These are phyloP conservation scores for Squalus acanthias DNA, from an alignment of 2,797 vertebrate genomes.

Conservation along the genomic window DNA sequence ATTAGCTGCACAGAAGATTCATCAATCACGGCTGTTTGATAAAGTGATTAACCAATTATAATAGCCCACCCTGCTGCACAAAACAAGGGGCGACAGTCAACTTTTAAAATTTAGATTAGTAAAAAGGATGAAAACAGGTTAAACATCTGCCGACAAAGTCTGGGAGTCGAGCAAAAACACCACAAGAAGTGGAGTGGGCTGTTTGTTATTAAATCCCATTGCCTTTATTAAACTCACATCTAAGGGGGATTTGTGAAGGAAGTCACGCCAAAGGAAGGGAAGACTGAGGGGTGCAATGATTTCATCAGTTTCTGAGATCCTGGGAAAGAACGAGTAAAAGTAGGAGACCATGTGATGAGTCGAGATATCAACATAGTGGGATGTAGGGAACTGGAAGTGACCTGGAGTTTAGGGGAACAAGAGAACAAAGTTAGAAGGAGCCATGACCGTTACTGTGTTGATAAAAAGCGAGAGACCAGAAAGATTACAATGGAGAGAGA, in stretches of 20 bases:
- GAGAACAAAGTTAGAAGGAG: neutral
- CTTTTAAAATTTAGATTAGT: neutral
- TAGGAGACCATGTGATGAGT: neutral
- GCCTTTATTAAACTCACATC: neutral
- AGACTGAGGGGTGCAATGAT: neutral
- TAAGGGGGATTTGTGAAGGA: neutral
- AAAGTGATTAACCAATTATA: neutral
- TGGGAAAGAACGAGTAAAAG: neutral
- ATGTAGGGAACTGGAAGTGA: neutral
- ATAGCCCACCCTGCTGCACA: neutral
- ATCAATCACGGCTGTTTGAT: neutral
- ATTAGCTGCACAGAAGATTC: neutral
- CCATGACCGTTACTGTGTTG: no score
- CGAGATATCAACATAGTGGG: neutral
- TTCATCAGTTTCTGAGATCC: neutral
- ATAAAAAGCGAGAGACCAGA: neutral
- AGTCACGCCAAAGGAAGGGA: neutral
- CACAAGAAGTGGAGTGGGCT: neutral
- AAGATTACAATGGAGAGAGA: neutral
- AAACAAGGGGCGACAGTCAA: neutral
- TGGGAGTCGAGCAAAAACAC: neutral
- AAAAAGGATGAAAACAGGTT: neutral
- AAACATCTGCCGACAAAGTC: neutral
- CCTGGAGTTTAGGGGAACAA: neutral
- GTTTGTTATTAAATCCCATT: neutral